Conservation (phyloP, 2,888 invertebrate genomes). For the Acanthacorydalis orientalis region DNA sequence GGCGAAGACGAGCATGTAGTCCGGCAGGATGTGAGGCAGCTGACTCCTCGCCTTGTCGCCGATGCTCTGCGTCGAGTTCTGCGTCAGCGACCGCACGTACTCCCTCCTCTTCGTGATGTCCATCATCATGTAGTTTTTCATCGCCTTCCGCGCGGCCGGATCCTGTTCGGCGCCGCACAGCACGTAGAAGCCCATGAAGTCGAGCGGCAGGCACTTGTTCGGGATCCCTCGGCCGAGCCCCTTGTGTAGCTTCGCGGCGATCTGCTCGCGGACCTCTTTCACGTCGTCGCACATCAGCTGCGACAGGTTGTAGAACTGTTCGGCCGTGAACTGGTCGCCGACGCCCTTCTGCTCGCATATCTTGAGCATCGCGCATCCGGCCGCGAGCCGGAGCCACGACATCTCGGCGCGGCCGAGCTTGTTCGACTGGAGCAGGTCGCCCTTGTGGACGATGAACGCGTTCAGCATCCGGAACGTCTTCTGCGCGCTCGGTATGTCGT, state of each 20-base stretch:
- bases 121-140: constrained; percentile 68
- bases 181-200: constrained; percentile 93
- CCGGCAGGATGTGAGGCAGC: constrained; percentile 79
- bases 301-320: constrained; percentile 88
- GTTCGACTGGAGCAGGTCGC: constrained; percentile 42
- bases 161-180: constrained; percentile 80
- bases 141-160: constrained; percentile 46
- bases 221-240: constrained; percentile 68
- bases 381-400: constrained; percentile 81
- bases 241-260: constrained; percentile 85
- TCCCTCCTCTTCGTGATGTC: constrained; percentile 81
- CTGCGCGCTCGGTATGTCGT: constrained; percentile 73
- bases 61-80: constrained; percentile 31
- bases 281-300: constrained; percentile 78
- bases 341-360: constrained; percentile 94
- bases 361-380: constrained; percentile 91
- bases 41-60: constrained; percentile 55
- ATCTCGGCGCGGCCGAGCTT: constrained; percentile 71
- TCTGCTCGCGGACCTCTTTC: constrained; percentile 72
- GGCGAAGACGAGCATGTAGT: constrained; percentile 95
- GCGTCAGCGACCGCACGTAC: constrained; percentile 71
- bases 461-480: constrained; percentile 90
- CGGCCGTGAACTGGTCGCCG: constrained; percentile 84
- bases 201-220: constrained; percentile 79
- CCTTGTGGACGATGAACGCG: constrained; percentile 80